Evolutionary conservation across 2,888 invertebrate species (phyloP).

Genomic region (Drosophila siamana): DNA sequence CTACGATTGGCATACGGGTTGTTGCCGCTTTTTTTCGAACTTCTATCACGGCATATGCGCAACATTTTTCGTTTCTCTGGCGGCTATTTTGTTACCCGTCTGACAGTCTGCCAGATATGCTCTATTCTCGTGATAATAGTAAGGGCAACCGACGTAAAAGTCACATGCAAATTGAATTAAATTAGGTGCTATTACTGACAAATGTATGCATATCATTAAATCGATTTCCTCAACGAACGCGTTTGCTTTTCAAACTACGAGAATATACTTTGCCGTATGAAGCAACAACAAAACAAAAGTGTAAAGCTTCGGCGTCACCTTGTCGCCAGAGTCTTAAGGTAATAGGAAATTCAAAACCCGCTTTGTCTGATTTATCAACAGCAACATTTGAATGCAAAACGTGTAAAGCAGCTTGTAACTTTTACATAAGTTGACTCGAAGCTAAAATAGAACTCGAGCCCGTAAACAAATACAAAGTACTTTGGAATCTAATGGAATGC

Average conservation of each 20-base stretch:
- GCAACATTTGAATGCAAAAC: constrained; percentile 65
- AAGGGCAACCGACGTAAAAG: constrained; percentile 26
- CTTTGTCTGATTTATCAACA: constrained; percentile 60
- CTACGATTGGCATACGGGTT: too few species aligned
- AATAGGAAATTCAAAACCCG: constrained; percentile 71
- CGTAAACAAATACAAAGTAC: constrained; percentile 53
- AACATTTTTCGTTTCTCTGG: too few species aligned
- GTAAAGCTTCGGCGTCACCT: too few species aligned
- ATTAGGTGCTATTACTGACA: constrained; percentile 45
- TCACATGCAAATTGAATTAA: too few species aligned
- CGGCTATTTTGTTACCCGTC: too few species aligned
- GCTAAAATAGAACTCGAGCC: constrained; percentile 60
- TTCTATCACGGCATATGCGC: too few species aligned
- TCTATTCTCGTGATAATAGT: background rate
- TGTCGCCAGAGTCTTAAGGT: constrained; percentile 48
- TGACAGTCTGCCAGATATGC: too few species aligned
- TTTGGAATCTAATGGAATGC: constrained; percentile 44
- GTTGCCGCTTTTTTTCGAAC: too few species aligned
- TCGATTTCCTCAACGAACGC: too few species aligned
- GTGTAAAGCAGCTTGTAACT: constrained; percentile 65
- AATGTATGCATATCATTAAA: constrained; percentile 36
- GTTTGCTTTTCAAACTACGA: too few species aligned
- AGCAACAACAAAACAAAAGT: too few species aligned
- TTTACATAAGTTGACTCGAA: constrained; percentile 64
- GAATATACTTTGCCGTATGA: too few species aligned